These are phyloP conservation scores for Ennomos erosarius DNA, from an alignment of 2,888 invertebrate species.

Conservation along the genomic window DNA sequence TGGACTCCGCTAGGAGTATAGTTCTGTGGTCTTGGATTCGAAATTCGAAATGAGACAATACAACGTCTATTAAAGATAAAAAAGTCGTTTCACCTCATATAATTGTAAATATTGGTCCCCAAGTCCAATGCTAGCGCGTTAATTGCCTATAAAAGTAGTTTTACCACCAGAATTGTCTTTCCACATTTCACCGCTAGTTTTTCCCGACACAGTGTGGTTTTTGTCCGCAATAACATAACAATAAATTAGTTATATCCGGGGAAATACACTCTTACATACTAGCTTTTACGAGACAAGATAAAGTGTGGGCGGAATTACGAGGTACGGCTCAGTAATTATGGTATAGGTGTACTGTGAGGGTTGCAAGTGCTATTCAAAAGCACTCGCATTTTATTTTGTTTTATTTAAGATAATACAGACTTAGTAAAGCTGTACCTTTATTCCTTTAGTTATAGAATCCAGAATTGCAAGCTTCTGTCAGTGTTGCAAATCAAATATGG, in stretches of 20 bases:
- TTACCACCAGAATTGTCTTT: conserved; percentile 13
- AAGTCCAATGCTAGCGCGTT: conserved; percentile 4
- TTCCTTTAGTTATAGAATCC: too few species aligned
- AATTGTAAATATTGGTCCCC: conserved; percentile 7
- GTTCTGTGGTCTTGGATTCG: too few species aligned
- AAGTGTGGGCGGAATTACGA: conserved; percentile 35
- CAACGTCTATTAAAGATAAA: not conserved
- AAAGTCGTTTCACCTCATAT: conserved; percentile 1
- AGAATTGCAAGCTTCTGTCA: too few species aligned
- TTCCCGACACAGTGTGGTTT: conserved; percentile 30
- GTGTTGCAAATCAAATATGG: too few species aligned
- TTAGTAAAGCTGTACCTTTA: too few species aligned
- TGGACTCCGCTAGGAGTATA: too few species aligned
- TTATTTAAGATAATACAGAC: too few species aligned
- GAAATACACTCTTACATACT: conserved; percentile 39
- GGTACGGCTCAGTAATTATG: conserved; percentile 38
- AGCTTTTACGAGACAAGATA: conserved; percentile 42
- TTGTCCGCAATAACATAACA: conserved; percentile 40
- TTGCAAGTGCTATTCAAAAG: not conserved
- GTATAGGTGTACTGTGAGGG: conserved; percentile 17
- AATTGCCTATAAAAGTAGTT: conserved; percentile 18
- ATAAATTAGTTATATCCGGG: conserved; percentile 42
- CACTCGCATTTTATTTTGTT: too few species aligned
- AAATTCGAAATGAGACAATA: not conserved
- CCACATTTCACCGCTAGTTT: conserved; percentile 10